phyloP scores from a whole-genome alignment of 1,140 invertebrate genomes.

The Hermetia illucens region DNA sequence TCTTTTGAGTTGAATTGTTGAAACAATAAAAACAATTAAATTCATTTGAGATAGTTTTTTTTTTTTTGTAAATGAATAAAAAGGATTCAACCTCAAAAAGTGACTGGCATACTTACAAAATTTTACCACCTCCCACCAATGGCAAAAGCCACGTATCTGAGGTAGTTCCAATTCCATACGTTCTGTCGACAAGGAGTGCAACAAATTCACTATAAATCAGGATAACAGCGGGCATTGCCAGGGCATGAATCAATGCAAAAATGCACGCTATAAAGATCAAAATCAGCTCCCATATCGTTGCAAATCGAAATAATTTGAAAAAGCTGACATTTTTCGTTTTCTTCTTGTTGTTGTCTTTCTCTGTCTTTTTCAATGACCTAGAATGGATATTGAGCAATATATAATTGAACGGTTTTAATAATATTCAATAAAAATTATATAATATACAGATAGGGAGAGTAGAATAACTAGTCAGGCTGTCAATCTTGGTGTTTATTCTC shows the following conservation, averaged over 20 bases:
- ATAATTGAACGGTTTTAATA: too few species aligned
- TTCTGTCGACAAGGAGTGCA: slow-evolving; percentile 41
- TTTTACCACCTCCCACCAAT: slow-evolving; percentile 33
- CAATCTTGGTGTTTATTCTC: too few species aligned
- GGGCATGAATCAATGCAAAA: slow-evolving; percentile 36
- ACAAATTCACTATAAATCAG: slow-evolving; percentile 54
- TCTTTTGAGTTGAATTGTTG: too few species aligned
- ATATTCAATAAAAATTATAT: too few species aligned
- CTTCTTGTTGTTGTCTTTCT: slow-evolving; percentile 4
- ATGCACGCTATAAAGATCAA: slow-evolving; percentile 32
- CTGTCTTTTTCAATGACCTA: too few species aligned
- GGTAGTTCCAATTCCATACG: slow-evolving; percentile 20
- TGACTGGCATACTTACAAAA: slow-evolving; percentile 42
- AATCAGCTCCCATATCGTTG: neutral
- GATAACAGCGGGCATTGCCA: slow-evolving; percentile 44
- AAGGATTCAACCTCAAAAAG: too few species aligned
- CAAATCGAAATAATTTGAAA: slow-evolving; percentile 1
- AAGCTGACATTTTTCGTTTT: slow-evolving; percentile 13
- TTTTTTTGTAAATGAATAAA: too few species aligned
- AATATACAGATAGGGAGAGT: too few species aligned
- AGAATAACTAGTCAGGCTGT: too few species aligned
- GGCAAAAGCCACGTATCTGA: slow-evolving; percentile 29
- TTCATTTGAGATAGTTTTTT: neutral
- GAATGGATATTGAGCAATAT: too few species aligned
- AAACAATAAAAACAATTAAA: neutral